Evolutionary conservation across 2,113 vertebrate species (phyloP).

Genomic region (Toxotes jaculatrix): DNA sequence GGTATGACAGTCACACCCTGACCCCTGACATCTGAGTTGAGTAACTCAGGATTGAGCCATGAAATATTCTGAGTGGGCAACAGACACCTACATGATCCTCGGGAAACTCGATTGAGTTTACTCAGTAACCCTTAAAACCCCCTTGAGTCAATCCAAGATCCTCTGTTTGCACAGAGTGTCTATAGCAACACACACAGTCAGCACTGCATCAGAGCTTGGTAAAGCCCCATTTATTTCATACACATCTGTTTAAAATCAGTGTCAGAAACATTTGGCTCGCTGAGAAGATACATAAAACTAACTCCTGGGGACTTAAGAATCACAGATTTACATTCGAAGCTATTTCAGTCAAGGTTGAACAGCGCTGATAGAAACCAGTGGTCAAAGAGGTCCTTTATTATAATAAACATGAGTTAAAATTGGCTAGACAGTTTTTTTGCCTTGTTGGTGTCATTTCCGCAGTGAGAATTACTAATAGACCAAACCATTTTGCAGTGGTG

Average conservation of each 20-base stretch:
- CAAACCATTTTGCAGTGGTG: background rate
- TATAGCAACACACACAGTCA: conserved; percentile 67
- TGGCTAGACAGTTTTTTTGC: background rate
- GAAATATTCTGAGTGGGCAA: conserved; percentile 42
- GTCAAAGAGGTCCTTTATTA: conserved; percentile 9
- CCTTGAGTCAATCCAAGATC: conserved; percentile 40
- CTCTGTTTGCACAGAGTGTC: conserved; percentile 63
- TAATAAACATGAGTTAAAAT: conserved; percentile 32
- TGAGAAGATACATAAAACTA: conserved; percentile 8
- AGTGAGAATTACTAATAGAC: background rate
- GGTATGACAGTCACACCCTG: conserved; percentile 32
- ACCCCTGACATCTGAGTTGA: conserved; percentile 56
- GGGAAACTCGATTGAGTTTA: conserved; percentile 45
- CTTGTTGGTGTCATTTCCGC: conserved; percentile 1
- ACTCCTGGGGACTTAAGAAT: conserved; percentile 7
- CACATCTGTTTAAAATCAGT: conserved; percentile 69
- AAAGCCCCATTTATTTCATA: conserved; percentile 56
- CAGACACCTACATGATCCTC: conserved; percentile 46
- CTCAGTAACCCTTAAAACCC: conserved; percentile 35
- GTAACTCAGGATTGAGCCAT: conserved; percentile 46
- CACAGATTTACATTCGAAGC: conserved; percentile 38
- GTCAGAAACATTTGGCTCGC: conserved; percentile 55
- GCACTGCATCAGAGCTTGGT: conserved; percentile 47
- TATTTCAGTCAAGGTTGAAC: conserved; percentile 31
- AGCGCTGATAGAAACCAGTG: conserved; percentile 33